phyloP scores from a whole-genome alignment of 2,797 vertebrate genomes.

The Neoniphon sammara region DNA sequence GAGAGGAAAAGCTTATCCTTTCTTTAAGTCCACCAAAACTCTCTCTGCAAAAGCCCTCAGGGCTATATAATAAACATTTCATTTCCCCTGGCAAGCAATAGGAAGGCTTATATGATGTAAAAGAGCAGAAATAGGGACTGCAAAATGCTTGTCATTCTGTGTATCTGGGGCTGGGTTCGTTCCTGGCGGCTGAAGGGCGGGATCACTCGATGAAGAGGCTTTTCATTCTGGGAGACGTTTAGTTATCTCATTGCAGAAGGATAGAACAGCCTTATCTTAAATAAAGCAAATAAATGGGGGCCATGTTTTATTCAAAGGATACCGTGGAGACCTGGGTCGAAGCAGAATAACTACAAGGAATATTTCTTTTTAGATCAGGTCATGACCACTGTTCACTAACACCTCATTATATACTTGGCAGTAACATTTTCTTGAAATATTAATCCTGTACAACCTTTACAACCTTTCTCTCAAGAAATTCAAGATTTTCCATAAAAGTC shows the following conservation, averaged over 20 bases:
- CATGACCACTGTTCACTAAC: not conserved
- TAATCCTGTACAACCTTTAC: not conserved
- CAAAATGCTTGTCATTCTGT: constrained; percentile 74
- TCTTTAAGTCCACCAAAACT: constrained; percentile 72
- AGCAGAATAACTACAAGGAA: constrained; percentile 2
- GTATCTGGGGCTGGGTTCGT: constrained; percentile 50
- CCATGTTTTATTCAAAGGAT: constrained; percentile 46
- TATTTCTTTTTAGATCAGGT: not conserved
- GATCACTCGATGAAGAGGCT: constrained; percentile 41
- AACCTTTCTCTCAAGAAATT: too few relatives aligned
- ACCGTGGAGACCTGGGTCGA: not conserved
- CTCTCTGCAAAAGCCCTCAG: constrained; percentile 66
- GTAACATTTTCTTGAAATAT: not conserved
- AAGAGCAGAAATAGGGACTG: constrained; percentile 71
- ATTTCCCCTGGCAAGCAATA: constrained; percentile 85
- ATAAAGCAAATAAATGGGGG: constrained; percentile 24
- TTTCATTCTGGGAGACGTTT: constrained; percentile 49
- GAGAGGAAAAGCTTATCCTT: constrained; percentile 74
- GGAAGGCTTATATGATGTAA: constrained; percentile 81
- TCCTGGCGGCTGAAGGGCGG: constrained; percentile 40
- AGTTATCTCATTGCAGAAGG: constrained; percentile 38
- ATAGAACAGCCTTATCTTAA: constrained; percentile 29
- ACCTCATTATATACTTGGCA: not conserved
- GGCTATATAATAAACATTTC: constrained; percentile 83
- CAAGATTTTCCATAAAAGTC: too few relatives aligned